Conservation (phyloP, 2,888 invertebrate genomes). For the Epiblema foenella region DNA sequence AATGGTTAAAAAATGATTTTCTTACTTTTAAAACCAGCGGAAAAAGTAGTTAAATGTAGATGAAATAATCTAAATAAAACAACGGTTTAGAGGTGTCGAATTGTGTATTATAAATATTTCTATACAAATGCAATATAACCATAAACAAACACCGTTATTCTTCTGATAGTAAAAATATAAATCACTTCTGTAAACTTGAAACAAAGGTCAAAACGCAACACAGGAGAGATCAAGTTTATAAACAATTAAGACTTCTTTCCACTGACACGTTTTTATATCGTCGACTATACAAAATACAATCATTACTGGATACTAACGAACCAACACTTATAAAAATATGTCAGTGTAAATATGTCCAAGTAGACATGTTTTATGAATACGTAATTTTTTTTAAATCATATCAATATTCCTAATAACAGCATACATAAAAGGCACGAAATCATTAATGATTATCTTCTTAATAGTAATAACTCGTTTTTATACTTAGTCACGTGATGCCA, state of each 20-base stretch:
- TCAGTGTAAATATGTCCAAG: background rate
- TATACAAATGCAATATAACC: slow-evolving; percentile 39
- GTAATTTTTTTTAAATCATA: slow-evolving; percentile 37
- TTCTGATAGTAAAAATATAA: slow-evolving; percentile 34
- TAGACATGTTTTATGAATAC: slow-evolving; percentile 22
- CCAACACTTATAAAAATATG: background rate
- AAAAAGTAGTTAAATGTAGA: background rate
- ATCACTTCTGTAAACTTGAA: slow-evolving; percentile 27
- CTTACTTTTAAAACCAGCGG: background rate
- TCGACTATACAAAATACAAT: background rate
- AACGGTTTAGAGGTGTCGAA: slow-evolving; percentile 24
- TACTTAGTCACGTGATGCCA: slow-evolving; percentile 7
- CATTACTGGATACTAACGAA: background rate
- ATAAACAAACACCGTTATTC: slow-evolving; percentile 37
- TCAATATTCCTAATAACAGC: slow-evolving; percentile 48
- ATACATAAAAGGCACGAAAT: slow-evolving; percentile 57
- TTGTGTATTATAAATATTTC: slow-evolving; percentile 39
- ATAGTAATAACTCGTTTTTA: slow-evolving; percentile 16
- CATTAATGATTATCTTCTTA: slow-evolving; percentile 44
- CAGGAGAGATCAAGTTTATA: slow-evolving; percentile 21
- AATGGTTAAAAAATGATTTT: background rate
- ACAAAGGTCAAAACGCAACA: slow-evolving; percentile 21
- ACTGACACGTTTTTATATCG: background rate
- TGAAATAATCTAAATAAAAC: slow-evolving; percentile 10
- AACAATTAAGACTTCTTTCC: slow-evolving; percentile 6